Conservation (phyloP, 1,140 invertebrate species). For the Trichomalopsis sarcophagae region DNA sequence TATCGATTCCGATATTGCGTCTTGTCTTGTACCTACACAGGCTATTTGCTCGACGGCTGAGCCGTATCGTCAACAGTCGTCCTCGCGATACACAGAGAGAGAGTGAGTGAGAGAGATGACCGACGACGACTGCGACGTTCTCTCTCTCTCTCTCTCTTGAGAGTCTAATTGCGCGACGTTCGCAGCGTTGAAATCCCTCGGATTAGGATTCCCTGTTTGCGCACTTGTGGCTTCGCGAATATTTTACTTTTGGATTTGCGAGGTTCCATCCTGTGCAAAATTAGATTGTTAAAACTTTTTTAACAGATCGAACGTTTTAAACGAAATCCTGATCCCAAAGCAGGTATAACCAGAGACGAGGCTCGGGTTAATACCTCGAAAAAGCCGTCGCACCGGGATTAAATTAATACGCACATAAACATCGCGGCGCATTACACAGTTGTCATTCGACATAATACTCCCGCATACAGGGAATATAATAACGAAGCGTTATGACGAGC, state of each 20-base stretch:
- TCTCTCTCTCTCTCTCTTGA: too few species aligned
- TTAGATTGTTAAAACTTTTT: neutral
- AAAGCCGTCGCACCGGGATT: too few species aligned
- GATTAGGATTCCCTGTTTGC: slow-evolving; percentile 5
- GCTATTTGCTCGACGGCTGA: slow-evolving; percentile 63
- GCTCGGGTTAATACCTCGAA: too few species aligned
- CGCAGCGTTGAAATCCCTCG: slow-evolving; percentile 17
- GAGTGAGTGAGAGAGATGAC: neutral
- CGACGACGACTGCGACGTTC: neutral
- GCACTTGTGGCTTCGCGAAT: neutral
- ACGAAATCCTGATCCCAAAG: too few species aligned
- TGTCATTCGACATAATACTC: too few species aligned
- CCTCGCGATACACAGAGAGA: neutral
- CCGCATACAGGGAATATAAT: too few species aligned
- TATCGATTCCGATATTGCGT: slow-evolving; percentile 66
- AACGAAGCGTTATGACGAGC: too few species aligned
- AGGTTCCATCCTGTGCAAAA: neutral
- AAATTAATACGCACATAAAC: too few species aligned
- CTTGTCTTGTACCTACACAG: slow-evolving; percentile 48
- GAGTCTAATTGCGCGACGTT: slow-evolving; percentile 9
- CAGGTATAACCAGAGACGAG: too few species aligned
- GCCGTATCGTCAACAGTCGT: slow-evolving; percentile 61
- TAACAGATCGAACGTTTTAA: too few species aligned
- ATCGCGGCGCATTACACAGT: too few species aligned
- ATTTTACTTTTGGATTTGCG: neutral